Evolutionary conservation across 2,113 vertebrate species (phyloP).

Genomic region (Apus apus): DNA sequence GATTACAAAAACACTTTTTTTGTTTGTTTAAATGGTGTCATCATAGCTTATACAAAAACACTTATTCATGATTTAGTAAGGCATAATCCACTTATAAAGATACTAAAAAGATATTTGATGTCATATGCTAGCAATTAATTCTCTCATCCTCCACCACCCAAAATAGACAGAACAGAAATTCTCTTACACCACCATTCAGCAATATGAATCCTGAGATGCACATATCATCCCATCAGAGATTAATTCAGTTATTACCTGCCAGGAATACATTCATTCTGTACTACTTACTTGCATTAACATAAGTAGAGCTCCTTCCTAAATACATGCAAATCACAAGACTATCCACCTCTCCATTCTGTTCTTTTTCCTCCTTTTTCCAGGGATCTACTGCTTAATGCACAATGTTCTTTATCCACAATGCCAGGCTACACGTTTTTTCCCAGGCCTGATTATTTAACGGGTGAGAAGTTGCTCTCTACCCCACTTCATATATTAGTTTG

Average conservation of each 20-base stretch:
- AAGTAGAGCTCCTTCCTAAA: background rate
- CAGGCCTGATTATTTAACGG: background rate
- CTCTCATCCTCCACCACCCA: background rate
- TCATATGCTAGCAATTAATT: background rate
- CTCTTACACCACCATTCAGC: background rate
- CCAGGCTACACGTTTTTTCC: background rate
- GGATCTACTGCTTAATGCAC: rapidly evolving
- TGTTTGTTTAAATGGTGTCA: background rate
- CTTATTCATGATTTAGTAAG: background rate
- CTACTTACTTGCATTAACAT: background rate
- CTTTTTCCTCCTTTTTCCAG: background rate
- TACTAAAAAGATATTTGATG: background rate
- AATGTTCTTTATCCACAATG: background rate
- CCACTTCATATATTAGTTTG: background rate
- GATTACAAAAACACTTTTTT: background rate
- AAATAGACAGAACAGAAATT: background rate
- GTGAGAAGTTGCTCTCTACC: background rate
- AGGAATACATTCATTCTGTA: background rate
- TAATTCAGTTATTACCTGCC: background rate
- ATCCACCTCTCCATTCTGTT: background rate
- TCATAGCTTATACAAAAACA: background rate
- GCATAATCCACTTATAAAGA: background rate
- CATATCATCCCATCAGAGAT: background rate
- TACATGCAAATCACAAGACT: background rate
- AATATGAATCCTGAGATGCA: background rate